Base-by-base conservation (phyloP, 2,888 invertebrate genomes). In the Tipula unca region DNA sequence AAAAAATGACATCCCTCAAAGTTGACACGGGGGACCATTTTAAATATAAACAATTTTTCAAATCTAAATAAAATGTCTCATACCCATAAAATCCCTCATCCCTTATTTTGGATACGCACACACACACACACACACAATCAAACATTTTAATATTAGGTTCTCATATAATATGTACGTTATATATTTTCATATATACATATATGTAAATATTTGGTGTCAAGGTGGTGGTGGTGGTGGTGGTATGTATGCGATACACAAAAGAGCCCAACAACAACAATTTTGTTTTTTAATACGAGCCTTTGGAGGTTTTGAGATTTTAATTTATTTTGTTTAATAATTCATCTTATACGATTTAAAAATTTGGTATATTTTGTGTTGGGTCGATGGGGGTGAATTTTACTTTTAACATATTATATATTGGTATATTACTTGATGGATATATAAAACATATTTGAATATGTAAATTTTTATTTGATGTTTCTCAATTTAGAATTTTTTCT, bases 1-100 rank as follows among this genome's bases (percentile, higher is more conserved):
- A 69, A 69, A 69, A 69, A 69, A 69, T 69, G 69, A 69, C 69
- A 69, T 69, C 69, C 69, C 69, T 69, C 69, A 69, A 69, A 69
- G 69, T 69, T 69, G 69, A 69, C 69, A 69, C 69, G 69, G 25
- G 69, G 25, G 69, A 69, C 69, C 69, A 69, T 69, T 69, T 69
- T 69, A 69, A 69, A 69, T 69, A 69, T 69, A 69, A 69, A 69
- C 69, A 69, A 69, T 69, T 69, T 69, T 69, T 69, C 69, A 69
- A 69, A 69, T 69, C 25, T 25, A 69, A 69, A 69, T 69, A 69
- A 69, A 25, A 69, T 1, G 69, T 69, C 69, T 69, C 69, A 20
- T 25, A 25, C 69, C 25, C 1, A 4, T 6, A 48, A 17, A 25
- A 25, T 25, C 10, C 10, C 69, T 25, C n/a, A 48, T n/a, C 48